phyloP scores from a whole-genome alignment of 1,140 invertebrate genomes.

The Yoshiicerus persimilis region DNA sequence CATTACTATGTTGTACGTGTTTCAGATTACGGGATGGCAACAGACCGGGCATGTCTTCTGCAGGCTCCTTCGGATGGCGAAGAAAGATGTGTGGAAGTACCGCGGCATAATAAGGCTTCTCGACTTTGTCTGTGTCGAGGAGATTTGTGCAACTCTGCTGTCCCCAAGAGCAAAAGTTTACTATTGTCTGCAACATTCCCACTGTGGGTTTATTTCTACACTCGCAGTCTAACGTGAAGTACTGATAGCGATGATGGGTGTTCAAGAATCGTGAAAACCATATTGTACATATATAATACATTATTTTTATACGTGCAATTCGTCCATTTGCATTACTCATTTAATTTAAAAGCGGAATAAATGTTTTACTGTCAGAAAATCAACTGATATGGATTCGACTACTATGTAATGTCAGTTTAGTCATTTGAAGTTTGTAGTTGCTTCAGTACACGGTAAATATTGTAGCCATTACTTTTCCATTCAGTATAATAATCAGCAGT shows the following conservation, averaged over 20 bases:
- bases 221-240: not conserved
- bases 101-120: slow-evolving; percentile 70
- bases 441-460: no score
- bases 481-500: no score
- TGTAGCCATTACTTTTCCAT: no score
- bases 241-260: not conserved
- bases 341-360: not conserved
- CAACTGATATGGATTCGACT: not conserved
- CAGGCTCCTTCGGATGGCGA: slow-evolving; percentile 77
- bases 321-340: not conserved
- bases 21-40: slow-evolving; percentile 82
- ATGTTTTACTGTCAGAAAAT: not conserved
- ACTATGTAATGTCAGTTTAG: no score
- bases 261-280: not conserved
- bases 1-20: slow-evolving; percentile 39
- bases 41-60: slow-evolving; percentile 81
- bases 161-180: not conserved
- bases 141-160: slow-evolving; percentile 76
- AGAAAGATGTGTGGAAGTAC: slow-evolving; percentile 82
- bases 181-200: not conserved
- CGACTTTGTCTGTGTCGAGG: slow-evolving; percentile 91
- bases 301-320: not conserved
- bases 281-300: not conserved
- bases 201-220: not conserved
- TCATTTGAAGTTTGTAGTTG: no score